Evolutionary conservation across 2,888 invertebrate species (phyloP).

Genomic region (Drosophila diplacantha): DNA sequence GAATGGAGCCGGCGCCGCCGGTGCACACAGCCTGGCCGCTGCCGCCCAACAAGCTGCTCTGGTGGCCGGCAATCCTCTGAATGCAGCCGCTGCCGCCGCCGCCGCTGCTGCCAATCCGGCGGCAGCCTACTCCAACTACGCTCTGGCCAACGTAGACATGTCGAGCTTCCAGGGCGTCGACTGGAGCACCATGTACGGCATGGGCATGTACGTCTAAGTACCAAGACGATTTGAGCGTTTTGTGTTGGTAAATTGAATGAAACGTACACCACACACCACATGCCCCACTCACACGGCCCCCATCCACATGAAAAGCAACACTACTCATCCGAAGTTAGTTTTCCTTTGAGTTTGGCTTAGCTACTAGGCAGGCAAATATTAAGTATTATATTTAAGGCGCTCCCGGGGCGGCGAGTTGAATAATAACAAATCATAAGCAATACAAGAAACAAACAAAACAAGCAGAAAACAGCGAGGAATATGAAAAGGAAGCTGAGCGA

Average conservation of each 20-base stretch:
- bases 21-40: constrained; percentile 78
- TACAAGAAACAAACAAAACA: constrained; percentile 42
- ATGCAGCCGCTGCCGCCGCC: constrained; percentile 80
- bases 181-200: constrained; percentile 94
- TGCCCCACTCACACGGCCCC: constrained; percentile 36
- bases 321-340: constrained; percentile 47
- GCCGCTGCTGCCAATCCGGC: constrained; percentile 82
- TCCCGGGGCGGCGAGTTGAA: constrained; percentile 50
- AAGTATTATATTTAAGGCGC: constrained; percentile 68
- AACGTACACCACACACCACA: constrained; percentile 15
- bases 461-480: background rate
- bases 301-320: constrained; percentile 37
- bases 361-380: constrained; percentile 57
- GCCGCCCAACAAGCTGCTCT: constrained; percentile 78
- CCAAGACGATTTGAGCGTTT: constrained; percentile 15
- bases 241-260: constrained; percentile 43
- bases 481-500: constrained; percentile 41
- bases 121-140: constrained; percentile 86
- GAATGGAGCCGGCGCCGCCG: constrained; percentile 57
- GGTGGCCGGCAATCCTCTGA: constrained; percentile 76
- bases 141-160: constrained; percentile 93
- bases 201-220: constrained; percentile 90
- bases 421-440: constrained; percentile 39
- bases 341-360: constrained; percentile 46
- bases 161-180: constrained; percentile 94